Evolutionary conservation across 2,888 invertebrate species (phyloP).

Genomic region (Callinectes sapidus): DNA sequence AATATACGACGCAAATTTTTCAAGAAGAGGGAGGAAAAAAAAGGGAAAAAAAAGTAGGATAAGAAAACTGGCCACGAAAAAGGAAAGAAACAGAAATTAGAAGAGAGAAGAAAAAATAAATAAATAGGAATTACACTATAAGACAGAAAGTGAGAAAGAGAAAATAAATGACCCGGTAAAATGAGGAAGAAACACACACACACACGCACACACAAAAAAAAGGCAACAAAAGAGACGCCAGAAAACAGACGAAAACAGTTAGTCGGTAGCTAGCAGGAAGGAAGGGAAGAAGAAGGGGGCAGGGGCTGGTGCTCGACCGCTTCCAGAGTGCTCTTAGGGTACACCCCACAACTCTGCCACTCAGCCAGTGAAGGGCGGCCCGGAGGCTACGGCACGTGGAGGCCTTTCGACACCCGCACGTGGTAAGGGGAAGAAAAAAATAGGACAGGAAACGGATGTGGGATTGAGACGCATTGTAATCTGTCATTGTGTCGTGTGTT

Average conservation of each 20-base stretch:
- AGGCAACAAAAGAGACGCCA: not conserved
- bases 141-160: not conserved
- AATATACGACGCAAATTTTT: not conserved
- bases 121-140: not conserved
- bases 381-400: not conserved
- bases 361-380: not conserved
- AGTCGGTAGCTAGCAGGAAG: not conserved
- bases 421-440: not conserved
- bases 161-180: not conserved
- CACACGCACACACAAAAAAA: not conserved
- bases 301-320: not conserved
- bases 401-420: not conserved
- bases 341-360: not conserved
- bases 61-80: not conserved
- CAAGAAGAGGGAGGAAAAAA: not conserved
- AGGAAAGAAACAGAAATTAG: too few species aligned
- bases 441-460: not conserved
- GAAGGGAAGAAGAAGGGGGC: not conserved
- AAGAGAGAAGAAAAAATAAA: not conserved
- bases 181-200: not conserved
- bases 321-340: not conserved
- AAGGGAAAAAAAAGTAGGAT: not conserved
- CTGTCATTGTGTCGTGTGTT: not conserved
- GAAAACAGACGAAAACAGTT: not conserved
- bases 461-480: not conserved